Evolutionary conservation across 2,797 vertebrate species (phyloP).

Genomic region (Antennarius maculatus): DNA sequence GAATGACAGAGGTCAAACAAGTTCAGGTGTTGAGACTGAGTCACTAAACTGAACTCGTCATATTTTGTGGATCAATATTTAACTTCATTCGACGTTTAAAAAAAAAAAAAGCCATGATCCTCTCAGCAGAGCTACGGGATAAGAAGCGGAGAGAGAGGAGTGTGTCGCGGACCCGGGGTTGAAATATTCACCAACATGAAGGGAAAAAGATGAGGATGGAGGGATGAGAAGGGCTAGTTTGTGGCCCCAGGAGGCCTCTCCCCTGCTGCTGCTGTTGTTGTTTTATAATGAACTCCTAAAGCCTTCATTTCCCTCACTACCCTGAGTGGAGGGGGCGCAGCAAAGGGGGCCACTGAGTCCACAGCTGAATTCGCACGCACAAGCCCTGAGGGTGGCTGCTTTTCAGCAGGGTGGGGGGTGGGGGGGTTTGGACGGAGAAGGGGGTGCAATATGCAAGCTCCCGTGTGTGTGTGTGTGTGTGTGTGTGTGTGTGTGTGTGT

Average conservation of each 20-base stretch:
- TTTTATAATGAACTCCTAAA: conserved; percentile 87
- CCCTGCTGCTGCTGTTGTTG: conserved; percentile 78
- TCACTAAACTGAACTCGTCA: conserved; percentile 50
- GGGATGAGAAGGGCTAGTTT: conserved; percentile 66
- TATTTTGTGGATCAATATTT: conserved; percentile 70
- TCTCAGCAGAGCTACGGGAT: conserved; percentile 21
- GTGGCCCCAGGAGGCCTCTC: conserved; percentile 72
- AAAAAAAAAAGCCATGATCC: not conserved
- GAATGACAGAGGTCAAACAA: conserved; percentile 42
- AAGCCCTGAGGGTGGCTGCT: conserved; percentile 74
- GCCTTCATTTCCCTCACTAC: conserved; percentile 85
- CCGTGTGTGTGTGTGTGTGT: conserved; percentile 46
- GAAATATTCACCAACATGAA: conserved; percentile 63
- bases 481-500: conserved; percentile 47
- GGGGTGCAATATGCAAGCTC: conserved; percentile 52
- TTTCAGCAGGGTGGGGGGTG: conserved; percentile 50
- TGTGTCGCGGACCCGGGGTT: conserved; percentile 34
- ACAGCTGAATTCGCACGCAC: conserved; percentile 82
- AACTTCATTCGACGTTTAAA: conserved; percentile 52
- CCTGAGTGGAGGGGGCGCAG: conserved; percentile 58
- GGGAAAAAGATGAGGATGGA: conserved; percentile 62
- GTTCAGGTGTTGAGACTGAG: conserved; percentile 39
- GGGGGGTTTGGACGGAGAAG: conserved; percentile 32
- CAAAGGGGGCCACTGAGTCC: conserved; percentile 70
- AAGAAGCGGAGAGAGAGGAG: conserved; percentile 29